phyloP scores from a whole-genome alignment of 2,797 vertebrate genomes.

The Hydrophis major region DNA sequence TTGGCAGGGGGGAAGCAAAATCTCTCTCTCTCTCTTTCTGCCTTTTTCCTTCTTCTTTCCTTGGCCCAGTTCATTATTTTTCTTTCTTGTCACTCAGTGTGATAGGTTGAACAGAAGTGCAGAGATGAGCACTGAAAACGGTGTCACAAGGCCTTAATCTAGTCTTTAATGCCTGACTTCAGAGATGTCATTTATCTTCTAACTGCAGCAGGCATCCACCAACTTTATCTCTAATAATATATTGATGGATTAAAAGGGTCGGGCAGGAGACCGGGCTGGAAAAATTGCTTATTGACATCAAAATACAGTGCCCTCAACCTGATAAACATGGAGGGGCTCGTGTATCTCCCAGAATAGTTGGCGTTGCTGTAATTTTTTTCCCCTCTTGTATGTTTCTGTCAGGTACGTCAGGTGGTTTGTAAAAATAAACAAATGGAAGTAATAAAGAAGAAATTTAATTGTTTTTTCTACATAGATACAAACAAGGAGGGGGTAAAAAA shows the following conservation, averaged over 20 bases:
- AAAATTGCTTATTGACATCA: conserved; percentile 99
- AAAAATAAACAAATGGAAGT: conserved; percentile 77
- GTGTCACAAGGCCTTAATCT: conserved; percentile 99
- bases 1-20: conserved; percentile 71
- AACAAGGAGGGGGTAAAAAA: conserved; percentile 46
- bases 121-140: conserved; percentile 99
- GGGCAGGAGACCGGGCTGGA: conserved; percentile 99
- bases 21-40: conserved; percentile 88
- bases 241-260: conserved; percentile 99
- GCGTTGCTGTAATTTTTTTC: conserved; percentile 76
- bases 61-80: conserved; percentile 99
- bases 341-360: conserved; percentile 85
- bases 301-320: conserved; percentile 99
- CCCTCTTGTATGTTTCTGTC: conserved; percentile 64
- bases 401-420: conserved; percentile 77
- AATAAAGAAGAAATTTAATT: conserved; percentile 72
- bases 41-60: conserved; percentile 80
- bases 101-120: conserved; percentile 99
- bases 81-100: conserved; percentile 99
- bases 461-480: conserved; percentile 53
- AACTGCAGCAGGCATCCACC: conserved; percentile 99
- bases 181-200: conserved; percentile 99
- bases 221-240: conserved; percentile 99
- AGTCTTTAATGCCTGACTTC: conserved; percentile 99
- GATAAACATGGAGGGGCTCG: conserved; percentile 99